Base-by-base conservation (phyloP, 2,113 vertebrate genomes). In the Siniperca knerii region DNA sequence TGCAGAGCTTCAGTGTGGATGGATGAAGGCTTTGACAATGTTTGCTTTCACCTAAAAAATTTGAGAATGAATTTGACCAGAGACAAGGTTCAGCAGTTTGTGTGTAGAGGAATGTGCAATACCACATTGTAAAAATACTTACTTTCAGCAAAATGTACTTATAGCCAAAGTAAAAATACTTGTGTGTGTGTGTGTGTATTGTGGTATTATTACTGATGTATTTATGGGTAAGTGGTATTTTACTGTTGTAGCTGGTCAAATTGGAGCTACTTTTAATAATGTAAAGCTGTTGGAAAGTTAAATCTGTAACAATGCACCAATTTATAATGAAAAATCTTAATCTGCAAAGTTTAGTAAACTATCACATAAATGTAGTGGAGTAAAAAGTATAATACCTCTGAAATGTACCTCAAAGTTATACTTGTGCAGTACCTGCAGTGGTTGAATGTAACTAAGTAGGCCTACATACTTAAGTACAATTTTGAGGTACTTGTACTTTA, bases 1-100 rank as follows among this genome's bases (percentile, higher is more conserved):
- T 87, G 75, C 57, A 61, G 37, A 48, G 37, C 72, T 64, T 77
- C 73, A 58, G 73, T 1, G 48, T 60, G 48, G 46, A 75, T 40
- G 44, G 13, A 68, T 48, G 74, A 48, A 25, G 25, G 40, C 40
- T 55, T 42, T 33, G 72, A 74, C 40, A 23, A 25, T 74, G 21
- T 85, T 29, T 50, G 23, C 20, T 60, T 58, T 85, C 42, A 50
- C 8, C 2, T 20, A 6, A 23, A 29, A 42, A 50, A 50, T 25
- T 12, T 68, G 37, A 54, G 46, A 23, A 23, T 5, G 9, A 8
- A n/a, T 37, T 77, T 16, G 1, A 23, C 3, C 44, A 11, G 13
- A 44, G n/a, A 57, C 7, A 18, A 61, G 58, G 33, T 62, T 35
- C 29, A 61, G 25, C 57, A 25, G 25, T 8, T 4, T 35, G 46